Evolutionary conservation across 2,113 vertebrate genomes (phyloP).

Genomic region (Oostethus manadensis): DNA sequence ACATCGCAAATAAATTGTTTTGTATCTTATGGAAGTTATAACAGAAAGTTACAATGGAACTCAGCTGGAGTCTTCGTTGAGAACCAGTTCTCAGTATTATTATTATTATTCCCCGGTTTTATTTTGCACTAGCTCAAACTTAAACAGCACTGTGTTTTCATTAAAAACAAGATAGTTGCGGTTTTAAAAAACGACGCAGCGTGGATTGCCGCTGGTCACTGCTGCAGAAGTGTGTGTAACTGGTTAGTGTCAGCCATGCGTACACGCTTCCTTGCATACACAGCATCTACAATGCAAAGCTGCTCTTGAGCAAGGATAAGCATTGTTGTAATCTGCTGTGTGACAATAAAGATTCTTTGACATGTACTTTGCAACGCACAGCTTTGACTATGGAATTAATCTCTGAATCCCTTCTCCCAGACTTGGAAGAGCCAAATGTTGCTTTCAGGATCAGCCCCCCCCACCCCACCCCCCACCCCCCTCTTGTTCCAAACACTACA

Average conservation of each 20-base stretch:
- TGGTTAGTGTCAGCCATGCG: background rate
- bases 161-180: no score
- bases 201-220: no score
- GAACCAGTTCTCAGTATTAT: no score
- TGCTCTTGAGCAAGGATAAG: background rate
- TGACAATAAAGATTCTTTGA: conserved; percentile 1
- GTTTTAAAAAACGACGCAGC: no score
- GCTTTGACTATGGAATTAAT: background rate
- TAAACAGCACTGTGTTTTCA: no score
- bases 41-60: no score
- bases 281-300: background rate
- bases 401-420: background rate
- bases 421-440: background rate
- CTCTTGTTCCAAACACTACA: background rate
- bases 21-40: no score
- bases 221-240: background rate
- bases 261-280: background rate
- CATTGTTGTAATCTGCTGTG: background rate
- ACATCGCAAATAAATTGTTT: no score
- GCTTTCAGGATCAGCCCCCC: background rate
- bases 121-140: no score
- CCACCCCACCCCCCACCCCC: no score
- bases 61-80: no score
- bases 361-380: background rate
- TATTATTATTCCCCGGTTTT: no score